Percentiles rank a stretch among this genome's conserved stretches.
Conservation (phyloP, 1,140 invertebrate genomes). For the Caerostris extrusa region DNA sequence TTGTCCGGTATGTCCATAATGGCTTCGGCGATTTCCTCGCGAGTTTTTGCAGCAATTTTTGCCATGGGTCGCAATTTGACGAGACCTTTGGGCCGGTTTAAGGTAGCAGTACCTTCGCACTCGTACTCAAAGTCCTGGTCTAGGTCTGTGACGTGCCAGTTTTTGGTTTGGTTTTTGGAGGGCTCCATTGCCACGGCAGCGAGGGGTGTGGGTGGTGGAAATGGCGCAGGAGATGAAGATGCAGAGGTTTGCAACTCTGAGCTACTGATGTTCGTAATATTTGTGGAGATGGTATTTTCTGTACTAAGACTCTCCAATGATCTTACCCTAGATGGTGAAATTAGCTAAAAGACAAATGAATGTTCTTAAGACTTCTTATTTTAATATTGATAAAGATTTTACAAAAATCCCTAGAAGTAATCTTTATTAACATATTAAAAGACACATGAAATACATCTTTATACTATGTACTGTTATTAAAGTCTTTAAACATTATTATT, state of each 20-base stretch:
- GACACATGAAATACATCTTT: too few relatives aligned
- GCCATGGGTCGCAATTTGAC: slow-evolving; percentile 91
- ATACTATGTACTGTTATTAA: too few relatives aligned
- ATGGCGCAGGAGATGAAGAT: background rate
- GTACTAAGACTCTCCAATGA: slow-evolving; percentile 76
- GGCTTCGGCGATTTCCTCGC: slow-evolving; percentile 76
- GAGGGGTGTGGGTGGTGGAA: background rate
- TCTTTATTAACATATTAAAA: too few relatives aligned
- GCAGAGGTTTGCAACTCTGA: background rate
- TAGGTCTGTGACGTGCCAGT: slow-evolving; percentile 67
- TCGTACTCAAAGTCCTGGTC: slow-evolving; percentile 68
- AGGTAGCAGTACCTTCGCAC: slow-evolving; percentile 87
- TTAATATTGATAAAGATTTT: background rate
- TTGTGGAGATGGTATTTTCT: slow-evolving; percentile 61
- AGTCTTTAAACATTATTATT: too few relatives aligned
- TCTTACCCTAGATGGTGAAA: slow-evolving; percentile 70
- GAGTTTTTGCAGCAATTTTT: slow-evolving; percentile 84
- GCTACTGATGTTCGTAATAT: background rate
- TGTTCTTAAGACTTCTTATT: background rate
- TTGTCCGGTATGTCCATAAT: slow-evolving; percentile 75
- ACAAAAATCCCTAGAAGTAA: too few relatives aligned
- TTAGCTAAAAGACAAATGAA: slow-evolving; percentile 33
- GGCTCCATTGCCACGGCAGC: background rate
- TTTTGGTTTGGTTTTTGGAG: slow-evolving; percentile 57
- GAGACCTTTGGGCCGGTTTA: slow-evolving; percentile 89